Evolutionary conservation across 2,888 invertebrate genomes (phyloP), one percentile per base, ranked within the genome.

Genomic region (Minunthozetes semirufus): DNA sequence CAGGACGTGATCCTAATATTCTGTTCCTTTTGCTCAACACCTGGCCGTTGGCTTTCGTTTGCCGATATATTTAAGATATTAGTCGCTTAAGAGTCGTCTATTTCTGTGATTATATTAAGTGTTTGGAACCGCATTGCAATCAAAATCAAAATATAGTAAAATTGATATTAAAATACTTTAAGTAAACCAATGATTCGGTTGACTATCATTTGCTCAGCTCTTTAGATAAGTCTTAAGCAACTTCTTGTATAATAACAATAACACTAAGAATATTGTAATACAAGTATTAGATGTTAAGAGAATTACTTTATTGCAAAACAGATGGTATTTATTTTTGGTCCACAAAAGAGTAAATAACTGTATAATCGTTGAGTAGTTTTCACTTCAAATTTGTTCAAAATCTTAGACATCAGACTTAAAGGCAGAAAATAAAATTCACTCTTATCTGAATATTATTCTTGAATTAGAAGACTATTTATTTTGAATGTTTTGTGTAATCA

Each of bases 1-100:
- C 70, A 70, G 70, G 70, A 70, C 70, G 70, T 70, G 70, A 70
- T 70, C 25, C 70, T 70, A 70, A 70, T 70, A 70, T 70, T 70
- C 70, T 46, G 19, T 66, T 61, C 29, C 61, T 38, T 66, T 42
- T 70, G 70, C 70, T 46, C 22, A 70, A 70, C 70, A 70, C 70
- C 70, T 70, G 70, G 70, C 46, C 70, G 8, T 70, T 70, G 48
- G 70, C 46, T 70, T 70, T 17, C 19, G 25, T 42, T 70, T 42
- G 38, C 19, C 25, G 8, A 48, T 48, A 48, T 19, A 48, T 70
- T 48, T 70, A 70, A 70, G 70, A 70, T 70, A 70, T 68, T 68
- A 68, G 19, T 27, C 22, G 61, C 17, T 29, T 8, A 70, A 70
- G 70, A 70, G 70, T 70, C 46, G 70, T 17, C 70, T 46, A 70